Percentiles rank a stretch among this genome's conserved stretches.
Conservation (phyloP, 2,113 vertebrate genomes). For the Albula glossodonta region DNA sequence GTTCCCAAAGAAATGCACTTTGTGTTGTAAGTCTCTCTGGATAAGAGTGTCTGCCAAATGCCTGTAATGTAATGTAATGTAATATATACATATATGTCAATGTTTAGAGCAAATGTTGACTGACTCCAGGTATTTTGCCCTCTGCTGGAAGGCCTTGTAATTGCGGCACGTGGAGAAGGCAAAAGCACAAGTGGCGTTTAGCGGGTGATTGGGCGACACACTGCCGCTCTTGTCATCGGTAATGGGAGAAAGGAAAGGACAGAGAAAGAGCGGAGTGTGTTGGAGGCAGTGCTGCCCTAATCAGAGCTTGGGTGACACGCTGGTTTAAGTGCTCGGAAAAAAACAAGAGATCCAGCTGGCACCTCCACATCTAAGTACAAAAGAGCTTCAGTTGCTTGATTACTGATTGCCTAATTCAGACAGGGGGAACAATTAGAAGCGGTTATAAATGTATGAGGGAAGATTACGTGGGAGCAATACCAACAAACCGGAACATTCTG, state of each 20-base stretch:
- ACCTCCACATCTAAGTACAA: constrained; percentile 46
- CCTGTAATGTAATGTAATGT: too few species aligned
- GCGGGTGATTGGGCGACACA: too few species aligned
- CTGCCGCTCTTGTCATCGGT: too few species aligned
- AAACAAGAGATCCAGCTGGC: constrained; percentile 30
- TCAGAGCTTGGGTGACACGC: constrained; percentile 34
- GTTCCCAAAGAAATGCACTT: too few species aligned
- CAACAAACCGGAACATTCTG: background rate
- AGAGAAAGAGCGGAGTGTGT: background rate
- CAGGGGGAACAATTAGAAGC: constrained; percentile 36
- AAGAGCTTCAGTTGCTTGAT: constrained; percentile 51
- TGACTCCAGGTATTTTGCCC: background rate
- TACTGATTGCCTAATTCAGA: constrained; percentile 58
- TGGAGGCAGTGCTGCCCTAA: background rate
- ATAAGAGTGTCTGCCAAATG: too few species aligned
- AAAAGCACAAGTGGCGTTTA: too few species aligned
- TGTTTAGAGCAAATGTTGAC: background rate
- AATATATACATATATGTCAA: background rate
- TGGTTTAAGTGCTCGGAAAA: constrained; percentile 34
- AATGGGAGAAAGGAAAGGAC: too few species aligned
- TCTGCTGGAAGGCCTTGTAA: too few species aligned
- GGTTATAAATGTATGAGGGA: background rate
- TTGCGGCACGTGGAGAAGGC: too few species aligned
- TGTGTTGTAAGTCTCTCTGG: too few species aligned
- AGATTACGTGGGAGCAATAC: constrained; percentile 16